These are phyloP conservation scores for Meganola albula DNA, from an alignment of 2,888 invertebrate genomes.

Conservation along the genomic window DNA sequence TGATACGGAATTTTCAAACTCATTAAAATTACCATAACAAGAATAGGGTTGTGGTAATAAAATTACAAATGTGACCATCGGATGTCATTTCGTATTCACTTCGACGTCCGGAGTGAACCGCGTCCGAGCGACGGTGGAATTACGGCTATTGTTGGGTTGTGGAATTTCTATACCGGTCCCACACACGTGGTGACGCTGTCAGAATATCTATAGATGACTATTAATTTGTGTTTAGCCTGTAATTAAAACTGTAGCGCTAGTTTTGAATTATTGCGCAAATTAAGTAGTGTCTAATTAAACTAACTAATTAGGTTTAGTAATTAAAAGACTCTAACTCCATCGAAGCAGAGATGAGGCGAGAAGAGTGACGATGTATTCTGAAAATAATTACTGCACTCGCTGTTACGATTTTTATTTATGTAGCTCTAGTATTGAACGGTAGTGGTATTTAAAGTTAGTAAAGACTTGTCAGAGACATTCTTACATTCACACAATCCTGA, in stretches of 20 bases:
- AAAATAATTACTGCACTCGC: too few relatives aligned
- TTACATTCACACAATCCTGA: too few relatives aligned
- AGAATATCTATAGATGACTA: conserved; percentile 23
- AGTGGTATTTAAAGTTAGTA: too few relatives aligned
- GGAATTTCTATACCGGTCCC: conserved; percentile 25
- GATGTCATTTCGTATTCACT: conserved; percentile 58
- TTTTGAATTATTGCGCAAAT: conserved; percentile 4
- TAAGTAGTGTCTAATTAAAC: too few relatives aligned
- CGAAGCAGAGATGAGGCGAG: not conserved
- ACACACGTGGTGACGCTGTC: conserved; percentile 16
- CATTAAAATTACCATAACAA: conserved; percentile 54
- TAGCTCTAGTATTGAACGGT: too few relatives aligned
- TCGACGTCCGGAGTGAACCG: conserved; percentile 44
- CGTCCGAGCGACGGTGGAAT: conserved; percentile 37
- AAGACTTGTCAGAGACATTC: too few relatives aligned
- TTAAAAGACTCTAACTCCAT: too few relatives aligned
- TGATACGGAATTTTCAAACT: conserved; percentile 31
- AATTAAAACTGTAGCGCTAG: conserved; percentile 12
- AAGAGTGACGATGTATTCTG: too few relatives aligned
- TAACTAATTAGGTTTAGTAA: too few relatives aligned
- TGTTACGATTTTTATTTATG: too few relatives aligned
- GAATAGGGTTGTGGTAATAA: conserved; percentile 51
- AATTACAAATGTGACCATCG: conserved; percentile 60
- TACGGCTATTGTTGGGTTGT: conserved; percentile 38
- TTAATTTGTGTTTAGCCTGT: conserved; percentile 16